A percentile compares a stretch with the other conserved stretches of the same genome.
Conservation (phyloP, 2,888 invertebrate genomes). For the Diaprepes abbreviatus region DNA sequence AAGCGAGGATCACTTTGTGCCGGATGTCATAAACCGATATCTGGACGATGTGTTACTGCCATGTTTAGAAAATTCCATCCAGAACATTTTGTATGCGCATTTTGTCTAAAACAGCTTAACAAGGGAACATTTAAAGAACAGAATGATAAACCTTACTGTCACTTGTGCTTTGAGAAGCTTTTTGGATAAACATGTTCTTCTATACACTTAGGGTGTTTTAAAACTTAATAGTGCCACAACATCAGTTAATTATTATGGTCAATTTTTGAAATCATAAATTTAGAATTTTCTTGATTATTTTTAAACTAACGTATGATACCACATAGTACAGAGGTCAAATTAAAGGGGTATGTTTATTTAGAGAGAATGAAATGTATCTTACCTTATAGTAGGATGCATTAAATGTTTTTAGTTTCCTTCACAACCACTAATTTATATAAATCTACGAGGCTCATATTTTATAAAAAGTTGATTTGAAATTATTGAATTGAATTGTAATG, state of each 20-base stretch:
- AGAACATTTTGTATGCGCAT: constrained; percentile 99
- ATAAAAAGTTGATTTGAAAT: too few species aligned
- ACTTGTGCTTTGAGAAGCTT: constrained; percentile 96
- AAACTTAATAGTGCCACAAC: constrained; percentile 1
- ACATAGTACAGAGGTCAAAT: neutral
- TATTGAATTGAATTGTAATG: too few species aligned
- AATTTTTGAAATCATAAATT: constrained; percentile 2
- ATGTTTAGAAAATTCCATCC: constrained; percentile 99
- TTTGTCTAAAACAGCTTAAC: constrained; percentile 96
- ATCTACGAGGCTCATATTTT: too few species aligned
- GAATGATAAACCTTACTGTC: constrained; percentile 98
- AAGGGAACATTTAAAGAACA: constrained; percentile 99
- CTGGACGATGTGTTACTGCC: constrained; percentile 97
- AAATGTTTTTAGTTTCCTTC: too few species aligned
- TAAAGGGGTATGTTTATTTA: too few species aligned
- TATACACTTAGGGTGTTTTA: neutral
- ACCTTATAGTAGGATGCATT: too few species aligned
- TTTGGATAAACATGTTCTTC: constrained; percentile 76
- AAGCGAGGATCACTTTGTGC: constrained; percentile 97
- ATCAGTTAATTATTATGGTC: constrained; percentile 5
- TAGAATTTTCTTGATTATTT: neutral
- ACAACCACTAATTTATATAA: too few species aligned
- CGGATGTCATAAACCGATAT: constrained; percentile 97
- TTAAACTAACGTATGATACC: neutral
- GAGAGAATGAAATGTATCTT: too few species aligned